Evolutionary conservation across 2,888 invertebrate species (phyloP).

Genomic region (Cheilosia scutellata): DNA sequence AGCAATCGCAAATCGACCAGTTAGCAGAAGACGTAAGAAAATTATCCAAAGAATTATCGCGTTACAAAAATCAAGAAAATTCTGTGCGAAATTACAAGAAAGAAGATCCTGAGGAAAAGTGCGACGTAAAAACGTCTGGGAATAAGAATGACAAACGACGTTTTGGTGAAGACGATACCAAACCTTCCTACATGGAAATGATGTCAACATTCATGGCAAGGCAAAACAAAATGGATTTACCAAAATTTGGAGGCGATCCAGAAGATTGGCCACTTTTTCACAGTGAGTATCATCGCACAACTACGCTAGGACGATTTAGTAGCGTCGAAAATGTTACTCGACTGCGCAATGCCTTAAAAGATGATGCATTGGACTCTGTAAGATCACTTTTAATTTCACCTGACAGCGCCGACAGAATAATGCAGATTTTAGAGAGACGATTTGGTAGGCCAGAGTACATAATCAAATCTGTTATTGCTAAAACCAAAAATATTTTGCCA

Average conservation of each 20-base stretch:
- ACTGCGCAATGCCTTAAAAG: constrained; percentile 11
- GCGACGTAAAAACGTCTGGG: no score
- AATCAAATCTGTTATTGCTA: background rate
- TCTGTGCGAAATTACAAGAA: background rate
- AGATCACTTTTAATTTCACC: background rate
- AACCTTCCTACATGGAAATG: constrained; percentile 7
- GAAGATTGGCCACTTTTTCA: constrained; percentile 18
- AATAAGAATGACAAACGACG: background rate
- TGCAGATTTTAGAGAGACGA: background rate
- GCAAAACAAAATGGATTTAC: constrained; percentile 12
- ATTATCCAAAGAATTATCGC: background rate
- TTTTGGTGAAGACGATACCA: background rate
- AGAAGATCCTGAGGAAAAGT: background rate
- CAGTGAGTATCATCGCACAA: constrained; percentile 19
- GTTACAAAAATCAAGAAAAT: constrained; percentile 1
- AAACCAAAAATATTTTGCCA: constrained; percentile 1
- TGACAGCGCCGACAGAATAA: constrained; percentile 4
- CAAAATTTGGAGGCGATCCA: constrained; percentile 17
- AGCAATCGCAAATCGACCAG: background rate
- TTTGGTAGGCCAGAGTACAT: constrained; percentile 25
- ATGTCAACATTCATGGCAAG: constrained; percentile 16
- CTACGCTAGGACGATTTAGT: background rate
- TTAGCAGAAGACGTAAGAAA: background rate
- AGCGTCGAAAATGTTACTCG: constrained; percentile 3
- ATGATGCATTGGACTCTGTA: constrained; percentile 1